These are phyloP conservation scores for Daphoenositta chrysoptera DNA, from an alignment of 2,113 vertebrate species.

Conservation along the genomic window DNA sequence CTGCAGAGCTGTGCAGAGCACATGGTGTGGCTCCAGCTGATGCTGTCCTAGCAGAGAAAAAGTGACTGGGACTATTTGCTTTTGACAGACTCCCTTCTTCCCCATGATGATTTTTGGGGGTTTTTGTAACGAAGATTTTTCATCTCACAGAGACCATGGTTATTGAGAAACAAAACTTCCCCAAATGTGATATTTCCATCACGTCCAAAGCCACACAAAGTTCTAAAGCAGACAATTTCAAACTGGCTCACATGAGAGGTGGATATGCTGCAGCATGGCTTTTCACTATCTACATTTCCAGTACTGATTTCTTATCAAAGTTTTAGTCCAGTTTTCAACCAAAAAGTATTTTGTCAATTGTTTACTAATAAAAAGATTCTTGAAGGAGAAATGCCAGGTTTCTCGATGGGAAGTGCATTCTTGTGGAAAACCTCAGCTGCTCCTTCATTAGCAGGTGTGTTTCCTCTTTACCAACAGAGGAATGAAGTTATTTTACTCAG, in stretches of 20 bases:
- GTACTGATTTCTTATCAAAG: not conserved
- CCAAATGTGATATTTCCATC: not conserved
- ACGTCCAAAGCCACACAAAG: accelerated
- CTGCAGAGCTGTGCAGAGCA: not conserved
- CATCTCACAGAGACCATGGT: accelerated
- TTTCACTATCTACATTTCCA: not conserved
- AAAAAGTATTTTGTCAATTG: not conserved
- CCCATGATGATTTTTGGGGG: accelerated
- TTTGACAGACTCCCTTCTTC: not conserved
- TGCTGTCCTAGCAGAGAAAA: not conserved
- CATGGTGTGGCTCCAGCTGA: accelerated
- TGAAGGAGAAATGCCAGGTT: not conserved
- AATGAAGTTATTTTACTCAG: not conserved
- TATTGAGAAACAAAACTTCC: not conserved
- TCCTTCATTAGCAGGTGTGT: not conserved
- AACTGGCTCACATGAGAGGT: not conserved
- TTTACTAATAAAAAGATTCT: not conserved
- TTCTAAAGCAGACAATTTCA: not conserved
- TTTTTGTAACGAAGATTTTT: not conserved
- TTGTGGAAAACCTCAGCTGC: not conserved
- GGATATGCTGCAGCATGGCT: not conserved
- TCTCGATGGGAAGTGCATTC: not conserved
- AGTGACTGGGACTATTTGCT: no score
- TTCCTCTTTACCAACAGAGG: not conserved
- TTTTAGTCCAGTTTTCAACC: not conserved